Base-by-base conservation (phyloP, 2,797 vertebrate genomes). In the Glyptemys insculpta region DNA sequence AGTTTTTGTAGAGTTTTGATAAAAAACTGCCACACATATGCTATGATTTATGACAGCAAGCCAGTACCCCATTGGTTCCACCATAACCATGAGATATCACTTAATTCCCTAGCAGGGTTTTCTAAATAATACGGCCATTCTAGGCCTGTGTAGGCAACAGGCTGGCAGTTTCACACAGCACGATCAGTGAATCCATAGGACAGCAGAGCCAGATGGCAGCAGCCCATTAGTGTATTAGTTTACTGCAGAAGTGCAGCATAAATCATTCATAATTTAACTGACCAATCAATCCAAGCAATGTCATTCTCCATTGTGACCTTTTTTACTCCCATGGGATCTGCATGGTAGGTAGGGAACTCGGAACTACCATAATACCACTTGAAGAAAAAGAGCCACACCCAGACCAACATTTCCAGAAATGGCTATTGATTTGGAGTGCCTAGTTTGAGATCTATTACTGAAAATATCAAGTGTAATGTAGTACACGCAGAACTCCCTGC, bases 241-340 rank as follows among this genome's bases (percentile, higher is more conserved):
- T 88, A 97, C 91, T 96, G 91, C 15, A 93, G 80, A 37, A 62
- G 54, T 83, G 72, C 83, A 93, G 88, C 89, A 85, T 90, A 94
- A 92, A 95, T 82, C 88, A 89, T 76, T 91, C 53, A 29, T 91
- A 88, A 96, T 95, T 72, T 91, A 96, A 86, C 90, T 56, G 82
- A 59, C 27, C 89, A 88, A 95, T 97, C 93, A 91, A 53, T 92
- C 37, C 29, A 90, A 68, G 31, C 74, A 95, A 54, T 2, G 16
- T 92, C 83, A 85, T 81, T 92, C 86, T 85, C 1, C 27, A 34
- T 29, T 15, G n/a, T 27, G 34, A 41, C 41, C 68, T 80, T 31
- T 34, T 57, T 72, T 11, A 41, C n/a, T 72, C 21, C 65, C n/a
- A 72, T 6, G 19, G n/a, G 37, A 3, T 41, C 19, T 5, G 19